Base-by-base conservation (phyloP, 2,113 vertebrate genomes). In the Alces alces region DNA sequence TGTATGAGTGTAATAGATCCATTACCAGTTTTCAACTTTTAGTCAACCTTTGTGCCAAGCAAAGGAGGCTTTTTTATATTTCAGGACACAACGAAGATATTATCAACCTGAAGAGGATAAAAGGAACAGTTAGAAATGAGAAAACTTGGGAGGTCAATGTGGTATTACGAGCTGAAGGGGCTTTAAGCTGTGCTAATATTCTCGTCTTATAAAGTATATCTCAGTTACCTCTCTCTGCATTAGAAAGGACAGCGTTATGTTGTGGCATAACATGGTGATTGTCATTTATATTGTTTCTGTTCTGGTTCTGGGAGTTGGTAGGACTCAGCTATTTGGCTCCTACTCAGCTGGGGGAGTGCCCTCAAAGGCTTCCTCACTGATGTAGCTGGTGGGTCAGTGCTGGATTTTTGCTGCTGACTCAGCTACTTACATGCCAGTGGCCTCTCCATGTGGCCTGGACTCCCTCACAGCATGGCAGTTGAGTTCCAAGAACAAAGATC, bases 111-210 rank as follows among this genome's bases (percentile, higher is more conserved):
- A 43, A 36, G 30, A 19, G n/a, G 9, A 28, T 19, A 14, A 25
- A 83, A n/a, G 76, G 16, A 47, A 19, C 27, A 45, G 50, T 30
- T 25, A 30, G 23, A 54, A 47, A 45, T 2, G 6, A 45, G 39
- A 10, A 30, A 17, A 2, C 15, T 27, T 66, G 17, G 25, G 16
- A 33, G n/a, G 50, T 27, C 33, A 17, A 0, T 5, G 11, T 17
- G 47, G 58, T 8, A n/a, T 54, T 25, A n/a, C 1, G 7, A 39
- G 14, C 23, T 2, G 36, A 27, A 60, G n/a, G 7, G 17, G 9
- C 23, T 33, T 21, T 39, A 33, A 85, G 3, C 27, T 0, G 0
- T 3, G 19, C 47, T n/a, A 4, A 28, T 7, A 15, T 2, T 58
- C 23, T 54, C 25, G 12, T 66, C 33, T 52, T 15, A 9, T 43